Evolutionary conservation across 2,888 invertebrate genomes (phyloP).

Genomic region (Tetropium fuscum): DNA sequence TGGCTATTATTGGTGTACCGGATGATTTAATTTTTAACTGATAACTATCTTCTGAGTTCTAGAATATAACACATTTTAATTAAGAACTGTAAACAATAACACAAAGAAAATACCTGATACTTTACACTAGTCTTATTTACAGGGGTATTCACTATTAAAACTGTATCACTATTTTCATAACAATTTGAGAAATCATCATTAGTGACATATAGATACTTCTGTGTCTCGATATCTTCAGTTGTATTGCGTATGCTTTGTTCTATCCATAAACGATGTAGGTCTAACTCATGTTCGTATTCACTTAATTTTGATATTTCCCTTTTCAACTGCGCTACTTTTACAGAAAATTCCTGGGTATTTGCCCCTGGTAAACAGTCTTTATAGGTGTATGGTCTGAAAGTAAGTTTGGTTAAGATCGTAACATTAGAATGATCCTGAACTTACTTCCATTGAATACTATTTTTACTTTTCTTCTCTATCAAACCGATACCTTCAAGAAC

Average conservation of each 20-base stretch:
- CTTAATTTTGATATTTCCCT: slow-evolving; percentile 81
- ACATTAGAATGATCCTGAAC: slow-evolving; percentile 66
- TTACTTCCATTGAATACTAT: slow-evolving; percentile 96
- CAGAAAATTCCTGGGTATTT: slow-evolving; percentile 81
- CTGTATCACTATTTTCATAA: slow-evolving; percentile 67
- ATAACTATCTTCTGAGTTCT: slow-evolving; percentile 59
- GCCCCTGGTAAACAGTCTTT: slow-evolving; percentile 83
- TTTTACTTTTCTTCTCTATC: slow-evolving; percentile 93
- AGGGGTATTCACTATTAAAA: slow-evolving; percentile 83
- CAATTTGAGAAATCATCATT: slow-evolving; percentile 72
- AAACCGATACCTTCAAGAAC: slow-evolving; percentile 94
- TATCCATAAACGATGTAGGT: slow-evolving; percentile 79
- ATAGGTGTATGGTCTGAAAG: slow-evolving; percentile 61
- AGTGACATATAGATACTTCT: slow-evolving; percentile 78
- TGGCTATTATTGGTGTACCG: slow-evolving; percentile 52
- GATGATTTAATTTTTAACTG: slow-evolving; percentile 55
- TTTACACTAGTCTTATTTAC: slow-evolving; percentile 61
- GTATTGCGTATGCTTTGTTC: slow-evolving; percentile 88
- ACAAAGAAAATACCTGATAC: slow-evolving; percentile 46
- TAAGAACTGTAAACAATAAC: slow-evolving; percentile 1
- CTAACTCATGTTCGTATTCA: slow-evolving; percentile 81
- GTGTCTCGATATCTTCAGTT: slow-evolving; percentile 81
- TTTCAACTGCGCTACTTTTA: slow-evolving; percentile 78
- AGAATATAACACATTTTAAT: slow-evolving; percentile 53
- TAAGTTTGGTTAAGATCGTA: not conserved